phyloP scores from a whole-genome alignment of 2,113 vertebrate genomes.

The Myiozetetes cayanensis region DNA sequence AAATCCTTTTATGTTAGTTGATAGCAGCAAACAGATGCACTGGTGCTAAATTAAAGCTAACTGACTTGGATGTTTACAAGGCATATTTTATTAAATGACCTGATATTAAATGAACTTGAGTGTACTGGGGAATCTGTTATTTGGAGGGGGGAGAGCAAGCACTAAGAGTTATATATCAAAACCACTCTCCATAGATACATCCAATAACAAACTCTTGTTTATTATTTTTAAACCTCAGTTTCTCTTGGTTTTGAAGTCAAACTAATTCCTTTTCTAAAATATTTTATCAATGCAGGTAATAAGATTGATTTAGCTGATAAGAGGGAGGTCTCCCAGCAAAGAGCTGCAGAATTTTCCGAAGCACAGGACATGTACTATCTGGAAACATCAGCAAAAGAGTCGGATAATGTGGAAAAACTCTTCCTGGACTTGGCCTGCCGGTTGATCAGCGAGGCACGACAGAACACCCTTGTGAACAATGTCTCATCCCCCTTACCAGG shows the following conservation, averaged over 20 bases:
- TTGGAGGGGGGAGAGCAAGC: not conserved
- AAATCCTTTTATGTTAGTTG: constrained; percentile 10
- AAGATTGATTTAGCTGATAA: constrained; percentile 96
- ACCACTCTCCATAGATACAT: not conserved
- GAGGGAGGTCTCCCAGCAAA: constrained; percentile 92
- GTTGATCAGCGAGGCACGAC: constrained; percentile 93
- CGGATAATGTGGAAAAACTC: constrained; percentile 98
- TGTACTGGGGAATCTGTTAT: not conserved
- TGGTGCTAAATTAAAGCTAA: constrained; percentile 1
- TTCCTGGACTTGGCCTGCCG: constrained; percentile 97
- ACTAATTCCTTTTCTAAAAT: constrained; percentile 30
- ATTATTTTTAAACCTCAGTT: not conserved
- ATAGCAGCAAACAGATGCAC: not conserved
- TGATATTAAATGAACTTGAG: not conserved
- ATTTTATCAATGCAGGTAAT: constrained; percentile 82
- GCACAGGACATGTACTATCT: constrained; percentile 96
- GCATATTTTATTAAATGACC: not conserved
- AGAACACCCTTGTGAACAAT: constrained; percentile 96
- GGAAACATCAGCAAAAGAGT: constrained; percentile 98
- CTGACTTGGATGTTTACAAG: not conserved
- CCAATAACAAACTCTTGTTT: not conserved
- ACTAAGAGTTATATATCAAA: not conserved
- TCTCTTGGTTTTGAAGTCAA: not conserved
- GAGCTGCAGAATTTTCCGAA: constrained; percentile 94
- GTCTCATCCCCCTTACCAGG: constrained; percentile 92